These are phyloP conservation scores for Limulus polyphemus DNA, from an alignment of 2,888 invertebrate species.

Conservation along the genomic window DNA sequence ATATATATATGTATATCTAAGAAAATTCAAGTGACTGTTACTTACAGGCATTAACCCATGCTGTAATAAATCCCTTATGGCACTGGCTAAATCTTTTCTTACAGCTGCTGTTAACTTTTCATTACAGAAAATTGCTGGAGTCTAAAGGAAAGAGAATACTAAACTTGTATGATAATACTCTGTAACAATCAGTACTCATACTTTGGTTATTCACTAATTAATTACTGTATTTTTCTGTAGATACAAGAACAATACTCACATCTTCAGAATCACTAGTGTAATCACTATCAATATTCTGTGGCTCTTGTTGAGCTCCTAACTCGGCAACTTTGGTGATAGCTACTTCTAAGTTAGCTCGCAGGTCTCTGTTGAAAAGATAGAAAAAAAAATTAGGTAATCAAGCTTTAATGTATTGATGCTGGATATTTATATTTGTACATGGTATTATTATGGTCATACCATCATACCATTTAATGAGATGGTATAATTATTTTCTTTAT, in stretches of 20 bases:
- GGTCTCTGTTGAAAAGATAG: slow-evolving; percentile 48
- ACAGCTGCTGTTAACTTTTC: slow-evolving; percentile 77
- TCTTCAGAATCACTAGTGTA: slow-evolving; percentile 49
- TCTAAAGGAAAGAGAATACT: slow-evolving; percentile 27
- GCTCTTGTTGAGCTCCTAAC: slow-evolving; percentile 47
- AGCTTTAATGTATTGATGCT: no score
- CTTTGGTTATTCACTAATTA: not conserved
- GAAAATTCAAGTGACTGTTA: no score
- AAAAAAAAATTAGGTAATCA: not conserved
- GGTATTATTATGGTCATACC: no score
- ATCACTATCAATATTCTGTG: slow-evolving; percentile 38
- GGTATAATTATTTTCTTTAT: no score
- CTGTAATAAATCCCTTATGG: slow-evolving; percentile 79
- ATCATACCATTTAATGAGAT: no score
- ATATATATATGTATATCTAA: no score
- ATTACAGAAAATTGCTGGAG: slow-evolving; percentile 44
- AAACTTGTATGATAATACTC: no score
- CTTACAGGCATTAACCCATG: slow-evolving; percentile 64
- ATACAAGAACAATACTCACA: slow-evolving; percentile 28
- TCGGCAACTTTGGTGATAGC: slow-evolving; percentile 56
- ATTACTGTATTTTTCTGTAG: not conserved
- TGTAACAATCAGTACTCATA: not conserved
- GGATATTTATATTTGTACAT: no score
- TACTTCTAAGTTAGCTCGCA: slow-evolving; percentile 82
- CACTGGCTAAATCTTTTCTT: slow-evolving; percentile 78